phyloP scores from a whole-genome alignment of 2,888 invertebrate species.

The Girardia tigrina region DNA sequence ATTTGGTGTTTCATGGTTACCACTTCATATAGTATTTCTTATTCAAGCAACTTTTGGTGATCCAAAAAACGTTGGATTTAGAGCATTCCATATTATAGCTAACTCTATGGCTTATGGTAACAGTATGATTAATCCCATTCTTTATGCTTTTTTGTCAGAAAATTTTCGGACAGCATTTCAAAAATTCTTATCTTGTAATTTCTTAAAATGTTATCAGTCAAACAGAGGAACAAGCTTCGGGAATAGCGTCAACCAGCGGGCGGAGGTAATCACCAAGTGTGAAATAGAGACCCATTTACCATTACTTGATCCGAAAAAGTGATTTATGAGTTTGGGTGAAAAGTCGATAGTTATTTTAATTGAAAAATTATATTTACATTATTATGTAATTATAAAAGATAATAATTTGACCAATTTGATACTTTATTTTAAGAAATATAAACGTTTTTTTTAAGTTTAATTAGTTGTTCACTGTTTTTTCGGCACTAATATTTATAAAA shows the following conservation, averaged over 20 bases:
- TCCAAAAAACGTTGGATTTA: slow-evolving; percentile 52
- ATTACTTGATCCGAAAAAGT: slow-evolving; percentile 2
- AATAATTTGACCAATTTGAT: no score
- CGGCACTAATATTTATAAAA: no score
- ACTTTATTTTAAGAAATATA: no score
- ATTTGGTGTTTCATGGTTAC: slow-evolving; percentile 83
- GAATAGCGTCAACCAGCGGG: neutral
- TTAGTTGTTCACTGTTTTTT: no score
- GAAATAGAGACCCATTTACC: neutral
- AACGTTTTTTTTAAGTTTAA: no score
- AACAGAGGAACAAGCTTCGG: neutral
- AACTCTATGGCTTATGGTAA: slow-evolving; percentile 66
- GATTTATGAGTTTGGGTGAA: no score
- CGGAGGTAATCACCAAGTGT: neutral
- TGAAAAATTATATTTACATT: no score
- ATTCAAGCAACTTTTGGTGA: slow-evolving; percentile 60
- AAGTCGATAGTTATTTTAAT: no score
- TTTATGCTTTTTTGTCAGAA: slow-evolving; percentile 82
- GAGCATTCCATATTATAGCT: slow-evolving; percentile 44
- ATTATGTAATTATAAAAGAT: no score
- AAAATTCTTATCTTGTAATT: neutral
- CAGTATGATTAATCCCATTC: slow-evolving; percentile 80
- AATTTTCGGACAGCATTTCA: slow-evolving; percentile 78
- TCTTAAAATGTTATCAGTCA: neutral
- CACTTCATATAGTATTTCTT: slow-evolving; percentile 63